These are phyloP conservation scores for Psilopogon haemacephalus DNA, from an alignment of 2,113 vertebrate species.

Conservation along the genomic window DNA sequence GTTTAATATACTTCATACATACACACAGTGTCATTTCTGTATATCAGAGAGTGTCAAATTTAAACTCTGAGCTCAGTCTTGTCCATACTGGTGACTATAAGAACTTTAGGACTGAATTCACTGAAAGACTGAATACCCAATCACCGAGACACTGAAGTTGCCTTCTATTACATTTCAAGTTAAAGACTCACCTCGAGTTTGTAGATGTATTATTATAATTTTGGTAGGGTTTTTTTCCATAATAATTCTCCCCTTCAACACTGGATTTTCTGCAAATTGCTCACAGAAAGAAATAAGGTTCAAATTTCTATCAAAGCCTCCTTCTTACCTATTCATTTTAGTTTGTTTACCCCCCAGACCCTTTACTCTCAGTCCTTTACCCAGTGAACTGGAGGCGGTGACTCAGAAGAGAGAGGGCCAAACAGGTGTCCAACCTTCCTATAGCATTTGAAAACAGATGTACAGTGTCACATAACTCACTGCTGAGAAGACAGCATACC, in stretches of 20 bases:
- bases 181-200: accelerated
- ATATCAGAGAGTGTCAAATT: background rate
- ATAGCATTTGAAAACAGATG: background rate
- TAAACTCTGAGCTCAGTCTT: background rate
- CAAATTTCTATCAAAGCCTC: background rate
- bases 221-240: background rate
- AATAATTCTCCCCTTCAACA: background rate
- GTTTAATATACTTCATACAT: background rate
- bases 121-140: background rate
- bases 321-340: background rate
- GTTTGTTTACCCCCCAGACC: background rate
- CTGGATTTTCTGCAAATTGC: background rate
- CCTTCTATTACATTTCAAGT: background rate
- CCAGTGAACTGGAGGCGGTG: background rate
- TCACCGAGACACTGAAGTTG: background rate
- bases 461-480: background rate
- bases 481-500: background rate
- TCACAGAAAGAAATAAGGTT: background rate
- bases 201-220: background rate
- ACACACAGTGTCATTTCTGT: background rate
- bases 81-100: background rate
- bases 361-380: background rate
- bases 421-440: background rate
- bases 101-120: background rate
- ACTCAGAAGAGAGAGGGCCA: background rate